Base-by-base conservation (phyloP, 1,140 invertebrate species). In the Elymnias hypermnestra region DNA sequence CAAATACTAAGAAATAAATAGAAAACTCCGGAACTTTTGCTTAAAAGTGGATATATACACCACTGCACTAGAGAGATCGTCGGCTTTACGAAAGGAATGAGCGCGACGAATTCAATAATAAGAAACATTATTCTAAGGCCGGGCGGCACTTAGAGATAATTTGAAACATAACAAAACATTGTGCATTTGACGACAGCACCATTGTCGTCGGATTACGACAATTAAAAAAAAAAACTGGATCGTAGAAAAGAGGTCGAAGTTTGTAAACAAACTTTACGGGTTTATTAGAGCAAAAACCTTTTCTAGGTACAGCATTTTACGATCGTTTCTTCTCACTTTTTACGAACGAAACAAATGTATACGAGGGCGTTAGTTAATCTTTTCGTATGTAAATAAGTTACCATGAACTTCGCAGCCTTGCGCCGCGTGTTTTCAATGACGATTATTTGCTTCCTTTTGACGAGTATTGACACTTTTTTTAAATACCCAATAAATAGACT, bases 271-370 rank as follows among this genome's bases (percentile, higher is more conserved):
- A 66, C 52, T 69, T 72, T 73, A 75, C 45, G 47, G 53, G 21
- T 82, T 79, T 79, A 83, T 79, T 79, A 58, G 68, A 52, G 68
- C 78, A 83, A 77, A 77, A 72, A 73, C 54, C 13, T n/a, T 42
- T 71, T 69, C 63, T 63, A 47, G 23, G 63, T 71, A 65, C 54
- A 53, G 57, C 55, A 49, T 55, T 73, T 75, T 70, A 73, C 55
- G 58, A 58, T 44, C 53, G 53, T 33, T 53, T 58, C 46, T 68
- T 65, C 62, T 48, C 33, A 50, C 55, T 66, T 69, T 73, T 69
- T 54, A 52, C 19, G 47, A 65, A 42, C 60, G 64, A 74, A 78
- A 73, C 65, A 62, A 48, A 47, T 42, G 60, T 65, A 21, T 67
- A 68, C 57, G 55, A 50, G 56, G 48, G 35, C 61, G 54, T 61